A percentile compares a stretch with the other conserved stretches of the same genome.
phyloP scores from a whole-genome alignment of 2,888 invertebrate species.

The Drosophila nr. perissopoda region DNA sequence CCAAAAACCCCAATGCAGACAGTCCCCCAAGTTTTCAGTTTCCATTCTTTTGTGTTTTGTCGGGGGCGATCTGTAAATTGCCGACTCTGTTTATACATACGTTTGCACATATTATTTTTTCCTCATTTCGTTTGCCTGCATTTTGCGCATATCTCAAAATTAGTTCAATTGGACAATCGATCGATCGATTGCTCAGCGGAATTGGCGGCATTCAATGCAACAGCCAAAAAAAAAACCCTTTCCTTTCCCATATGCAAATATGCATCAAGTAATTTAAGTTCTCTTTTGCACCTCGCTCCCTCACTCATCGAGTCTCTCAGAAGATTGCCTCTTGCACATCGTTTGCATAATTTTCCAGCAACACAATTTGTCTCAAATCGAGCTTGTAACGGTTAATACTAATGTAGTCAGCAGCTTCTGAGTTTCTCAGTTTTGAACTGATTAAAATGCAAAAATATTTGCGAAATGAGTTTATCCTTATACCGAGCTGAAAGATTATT shows the following conservation, averaged over 20 bases:
- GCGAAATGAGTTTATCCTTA: not conserved
- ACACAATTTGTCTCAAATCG: conserved; percentile 15
- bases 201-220: conserved; percentile 67
- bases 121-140: conserved; percentile 30
- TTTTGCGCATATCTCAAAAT: conserved; percentile 73
- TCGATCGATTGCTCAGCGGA: conserved; percentile 57
- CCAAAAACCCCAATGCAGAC: conserved; percentile 19
- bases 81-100: conserved; percentile 7
- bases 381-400: conserved; percentile 42
- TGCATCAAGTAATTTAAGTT: conserved; percentile 59
- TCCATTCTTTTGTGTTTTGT: conserved; percentile 30
- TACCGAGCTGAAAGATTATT: not conserved
- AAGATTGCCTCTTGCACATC: conserved; percentile 40
- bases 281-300: not conserved
- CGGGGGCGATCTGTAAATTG: conserved; percentile 66
- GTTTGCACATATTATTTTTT: conserved; percentile 1
- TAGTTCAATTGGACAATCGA: conserved; percentile 68
- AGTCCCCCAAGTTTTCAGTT: conserved; percentile 10
- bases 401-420: not conserved
- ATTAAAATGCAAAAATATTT: not conserved
- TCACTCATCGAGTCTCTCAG: not conserved
- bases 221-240: conserved; percentile 9
- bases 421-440: not conserved
- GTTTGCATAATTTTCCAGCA: conserved; percentile 55
- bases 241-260: conserved; percentile 55